Base-by-base conservation (phyloP, 2,113 vertebrate genomes). In the Corythornis vintsioides region DNA sequence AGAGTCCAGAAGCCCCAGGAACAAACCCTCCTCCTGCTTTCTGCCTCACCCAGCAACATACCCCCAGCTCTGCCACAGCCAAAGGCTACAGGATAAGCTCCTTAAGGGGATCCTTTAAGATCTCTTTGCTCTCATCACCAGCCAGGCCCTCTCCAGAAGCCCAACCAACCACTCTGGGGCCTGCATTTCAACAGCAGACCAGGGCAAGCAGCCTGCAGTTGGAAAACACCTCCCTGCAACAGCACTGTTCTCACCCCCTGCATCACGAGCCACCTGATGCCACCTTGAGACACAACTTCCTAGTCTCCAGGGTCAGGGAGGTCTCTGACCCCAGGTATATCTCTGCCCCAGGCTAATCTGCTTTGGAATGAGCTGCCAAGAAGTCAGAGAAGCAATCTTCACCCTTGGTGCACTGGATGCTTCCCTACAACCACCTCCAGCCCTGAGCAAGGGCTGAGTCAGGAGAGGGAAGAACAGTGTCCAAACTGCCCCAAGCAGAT, bases 391-490 rank as follows among this genome's bases (percentile, higher is more conserved):
- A 66, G 48, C 18, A 79, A n/a, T 11, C 59, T 33, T 64, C 50
- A 84, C 5, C 50, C 15, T 29, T 26, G 31, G 18, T 6, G 7
- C 29, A n/a, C 69, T 4, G 18, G 43, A 11, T 4, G 20, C 5
- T 9, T 18, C 47, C 47, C n/a, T 13, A 11, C 6, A 38, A 21
- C 3, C 2, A 5, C 15, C 1, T 33, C 56, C 22, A 22, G 12
- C 9, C 26, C 7, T 28, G 47, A 48, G 28, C 4, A 14, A 47
- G 31, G 11, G 7, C 43, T 11, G 2, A 38, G 38, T 10, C 10
- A 10, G 38, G 38, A 38, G 19, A 53, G 45, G 29, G 1, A 16
- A 15, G 2, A 19, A 42, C 3, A 6, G 16, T 0, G 0, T 3
- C 7, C 11, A 5, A 11, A 35, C 4, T 4, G 2, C 15, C 24